Percentiles rank a stretch among this genome's conserved stretches.
Conservation (phyloP, 2,888 invertebrate species). For the Drosophila antonietae region DNA sequence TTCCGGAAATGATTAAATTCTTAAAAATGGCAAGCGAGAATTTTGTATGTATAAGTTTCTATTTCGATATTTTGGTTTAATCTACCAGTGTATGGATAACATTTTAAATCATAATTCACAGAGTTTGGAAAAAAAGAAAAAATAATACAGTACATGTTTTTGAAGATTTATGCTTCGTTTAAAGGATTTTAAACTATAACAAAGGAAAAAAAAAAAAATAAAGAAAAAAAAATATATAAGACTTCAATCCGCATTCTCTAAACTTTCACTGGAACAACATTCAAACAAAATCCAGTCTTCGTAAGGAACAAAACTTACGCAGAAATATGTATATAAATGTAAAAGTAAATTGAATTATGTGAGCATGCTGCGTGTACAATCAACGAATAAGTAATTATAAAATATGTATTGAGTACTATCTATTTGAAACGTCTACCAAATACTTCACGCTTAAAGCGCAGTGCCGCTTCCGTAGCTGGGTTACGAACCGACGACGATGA, state of each 20-base stretch:
- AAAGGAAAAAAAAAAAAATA: slow-evolving; percentile 8
- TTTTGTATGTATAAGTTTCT: background rate
- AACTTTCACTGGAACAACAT: slow-evolving; percentile 4
- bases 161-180: background rate
- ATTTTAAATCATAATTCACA: background rate
- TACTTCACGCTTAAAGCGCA: slow-evolving; percentile 56
- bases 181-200: background rate
- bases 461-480: slow-evolving; percentile 49
- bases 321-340: slow-evolving; percentile 1
- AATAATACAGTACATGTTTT: background rate
- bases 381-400: slow-evolving; percentile 3
- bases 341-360: background rate
- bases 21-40: background rate
- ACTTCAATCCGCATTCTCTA: background rate
- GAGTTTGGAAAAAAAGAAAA: background rate
- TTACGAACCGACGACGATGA: slow-evolving; percentile 16
- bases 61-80: background rate
- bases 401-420: background rate
- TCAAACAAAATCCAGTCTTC: slow-evolving; percentile 1
- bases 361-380: background rate
- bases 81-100: background rate
- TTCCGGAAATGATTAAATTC: background rate
- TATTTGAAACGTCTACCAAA: slow-evolving; percentile 41
- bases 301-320: slow-evolving; percentile 3
- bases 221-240: background rate